A percentile compares a stretch with the other conserved stretches of the same genome.
Conservation (phyloP, 1,140 invertebrate genomes). For the Leptopilina clavipes region DNA sequence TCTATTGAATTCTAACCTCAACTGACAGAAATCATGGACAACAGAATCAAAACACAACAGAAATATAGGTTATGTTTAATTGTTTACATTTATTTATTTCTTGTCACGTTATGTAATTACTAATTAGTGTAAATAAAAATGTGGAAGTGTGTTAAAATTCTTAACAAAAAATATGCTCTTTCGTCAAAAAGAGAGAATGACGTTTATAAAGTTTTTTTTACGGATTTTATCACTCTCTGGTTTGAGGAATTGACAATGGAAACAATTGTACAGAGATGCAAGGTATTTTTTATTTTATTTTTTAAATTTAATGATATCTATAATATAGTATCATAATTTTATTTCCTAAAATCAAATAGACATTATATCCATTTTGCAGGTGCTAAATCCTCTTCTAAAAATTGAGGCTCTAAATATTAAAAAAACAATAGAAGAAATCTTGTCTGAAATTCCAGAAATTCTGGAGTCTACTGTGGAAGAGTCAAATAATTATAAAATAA, state of each 20-base stretch:
- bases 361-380: conserved; percentile 51
- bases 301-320: conserved; percentile 18
- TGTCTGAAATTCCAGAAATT: conserved; percentile 59
- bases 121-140: neutral
- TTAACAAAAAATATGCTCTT: neutral
- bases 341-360: neutral
- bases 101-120: too few relatives aligned
- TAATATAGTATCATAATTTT: conserved; percentile 13
- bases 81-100: too few relatives aligned
- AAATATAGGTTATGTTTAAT: too few relatives aligned
- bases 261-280: conserved; percentile 57
- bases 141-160: neutral
- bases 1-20: too few relatives aligned
- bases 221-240: conserved; percentile 63
- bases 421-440: conserved; percentile 53
- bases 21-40: too few relatives aligned
- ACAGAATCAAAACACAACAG: too few relatives aligned
- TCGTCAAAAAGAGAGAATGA: conserved; percentile 39
- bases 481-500: conserved; percentile 48
- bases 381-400: conserved; percentile 62
- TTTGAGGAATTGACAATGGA: conserved; percentile 57
- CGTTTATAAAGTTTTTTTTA: conserved; percentile 57
- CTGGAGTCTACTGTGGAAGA: conserved; percentile 45
- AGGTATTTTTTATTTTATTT: conserved; percentile 52
- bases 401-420: conserved; percentile 51